Evolutionary conservation across 2,888 invertebrate species (phyloP), one percentile per base, ranked within the genome.

Genomic region (Clostera curtula): DNA sequence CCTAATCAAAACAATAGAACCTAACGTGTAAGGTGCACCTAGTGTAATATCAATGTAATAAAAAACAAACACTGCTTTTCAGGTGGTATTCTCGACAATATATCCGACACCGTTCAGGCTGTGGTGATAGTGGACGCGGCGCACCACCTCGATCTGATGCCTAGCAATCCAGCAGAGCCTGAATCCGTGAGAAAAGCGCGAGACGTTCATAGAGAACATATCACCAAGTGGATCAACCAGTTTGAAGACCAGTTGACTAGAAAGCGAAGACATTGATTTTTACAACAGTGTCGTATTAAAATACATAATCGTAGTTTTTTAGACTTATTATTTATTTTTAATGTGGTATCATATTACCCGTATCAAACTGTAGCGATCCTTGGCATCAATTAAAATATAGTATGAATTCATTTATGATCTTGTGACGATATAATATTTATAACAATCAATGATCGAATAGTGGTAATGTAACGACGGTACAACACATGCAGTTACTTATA

Each of bases 141-240:
- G 0, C 96, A 96, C 73, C 96, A 96, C 63, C 77, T 95, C 28
- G 96, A 96, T 70, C 84, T 96, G 39, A 86, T 95, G 67, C 84
- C 85, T 0, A 71, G 83, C 15, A 86, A 90, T 62, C 66, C 80
- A 0, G 62, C 71, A 2, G 93, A 94, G 68, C 91, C 92, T 0
- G 56, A 64, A n/a, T 85, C 89, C 1, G 91, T 93, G 1, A 69
- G 66, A 23, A 55, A 72, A 35, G 89, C 92, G 1, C 83, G 93
- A 23, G 62, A 84, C 19, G 79, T 87, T 25, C 91, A 93, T 56
- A 85, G 84, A 26, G 58, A 77, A 7, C 79, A 85, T 40, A 91
- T 93, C 34, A 64, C 57, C 24, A 76, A 70, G 25, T 93, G 93
- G 93, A 72, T 83, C 25, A 45, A 49, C 7, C 53, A 69, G 12